Percentiles rank a stretch among this genome's conserved stretches.
These are phyloP conservation scores for Lamprotornis superbus DNA, from an alignment of 2,113 vertebrate species.

Conservation along the genomic window DNA sequence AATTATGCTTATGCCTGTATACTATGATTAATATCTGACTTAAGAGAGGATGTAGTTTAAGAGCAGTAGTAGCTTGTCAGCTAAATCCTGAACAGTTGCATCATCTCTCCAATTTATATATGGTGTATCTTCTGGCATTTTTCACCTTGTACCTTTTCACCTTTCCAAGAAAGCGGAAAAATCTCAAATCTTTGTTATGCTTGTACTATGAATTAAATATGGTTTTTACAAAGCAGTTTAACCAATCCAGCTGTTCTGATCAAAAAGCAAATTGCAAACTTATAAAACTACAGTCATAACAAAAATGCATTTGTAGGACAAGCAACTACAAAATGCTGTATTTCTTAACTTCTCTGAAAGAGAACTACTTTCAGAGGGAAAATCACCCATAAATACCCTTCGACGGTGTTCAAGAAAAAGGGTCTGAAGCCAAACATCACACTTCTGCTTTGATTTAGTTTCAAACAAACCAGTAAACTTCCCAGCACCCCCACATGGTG, in stretches of 20 bases:
- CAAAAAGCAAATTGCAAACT: neutral
- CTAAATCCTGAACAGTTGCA: neutral
- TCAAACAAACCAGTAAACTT: neutral
- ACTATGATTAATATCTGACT: neutral
- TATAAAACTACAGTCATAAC: neutral
- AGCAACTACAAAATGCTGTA: neutral
- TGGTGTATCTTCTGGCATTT: neutral
- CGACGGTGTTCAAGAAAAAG: neutral
- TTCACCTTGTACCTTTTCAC: neutral
- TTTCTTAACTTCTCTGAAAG: neutral
- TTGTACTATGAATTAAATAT: neutral
- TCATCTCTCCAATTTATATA: neutral
- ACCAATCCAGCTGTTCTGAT: neutral
- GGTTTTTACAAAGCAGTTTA: neutral
- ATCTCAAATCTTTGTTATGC: neutral
- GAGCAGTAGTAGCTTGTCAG: neutral
- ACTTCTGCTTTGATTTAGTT: neutral
- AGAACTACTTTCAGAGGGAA: neutral
- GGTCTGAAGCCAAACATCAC: neutral
- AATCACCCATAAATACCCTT: neutral
- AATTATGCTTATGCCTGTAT: neutral
- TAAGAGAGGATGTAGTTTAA: neutral
- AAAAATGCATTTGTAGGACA: neutral
- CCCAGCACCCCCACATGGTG: accelerated
- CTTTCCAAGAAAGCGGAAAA: neutral